Base-by-base conservation (phyloP, 2,797 vertebrate species). In the Moxostoma hubbsi region DNA sequence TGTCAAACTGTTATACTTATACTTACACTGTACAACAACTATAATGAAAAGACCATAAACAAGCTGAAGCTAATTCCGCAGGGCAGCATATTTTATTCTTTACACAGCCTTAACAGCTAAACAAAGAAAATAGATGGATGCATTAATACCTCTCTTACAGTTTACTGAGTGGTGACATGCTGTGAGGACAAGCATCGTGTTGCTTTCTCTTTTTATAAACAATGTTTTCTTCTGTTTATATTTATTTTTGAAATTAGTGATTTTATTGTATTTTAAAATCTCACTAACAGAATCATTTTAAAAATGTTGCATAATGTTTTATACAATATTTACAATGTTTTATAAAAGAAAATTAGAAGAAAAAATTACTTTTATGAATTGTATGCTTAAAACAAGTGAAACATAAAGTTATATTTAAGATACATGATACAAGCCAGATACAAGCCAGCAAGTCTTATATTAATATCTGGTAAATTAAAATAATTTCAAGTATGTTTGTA, bases 1-100 rank as follows among this genome's bases (percentile, higher is more conserved):
- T 68, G 58, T 78, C 55, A 78, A 54, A 74, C 43, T 18, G 47
- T 73, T 66, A n/a, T n/a, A 46, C 57, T 61, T 53, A 36, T 10
- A 6, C 77, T 80, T 57, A 50, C 18, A 45, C 6, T 63, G 11
- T 13, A 45, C 10, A 16, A 71, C 46, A 47, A 70, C 10, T 24
- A 9, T 18, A 71, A 70, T n/a, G 58, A 7, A 8, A 47, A 7
- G 43, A 15, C 43, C 4, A 8, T 54, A 63, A 78, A 71, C n/a
- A 63, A 16, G 9, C n/a, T 9, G 6, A 50, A 47, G 46, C 46
- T 63, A 71, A 78, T 78, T 63, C 59, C 10, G n/a, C 1, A 12
- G 13, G 66, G 24, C 67, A 47, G 36, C 45, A 9, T 71, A 54
- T 71, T 71, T 71, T 63, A 18, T 54, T 18, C 36, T 46, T 77